These are phyloP conservation scores for Agrilus mali DNA, from an alignment of 2,888 invertebrate species.

Conservation along the genomic window DNA sequence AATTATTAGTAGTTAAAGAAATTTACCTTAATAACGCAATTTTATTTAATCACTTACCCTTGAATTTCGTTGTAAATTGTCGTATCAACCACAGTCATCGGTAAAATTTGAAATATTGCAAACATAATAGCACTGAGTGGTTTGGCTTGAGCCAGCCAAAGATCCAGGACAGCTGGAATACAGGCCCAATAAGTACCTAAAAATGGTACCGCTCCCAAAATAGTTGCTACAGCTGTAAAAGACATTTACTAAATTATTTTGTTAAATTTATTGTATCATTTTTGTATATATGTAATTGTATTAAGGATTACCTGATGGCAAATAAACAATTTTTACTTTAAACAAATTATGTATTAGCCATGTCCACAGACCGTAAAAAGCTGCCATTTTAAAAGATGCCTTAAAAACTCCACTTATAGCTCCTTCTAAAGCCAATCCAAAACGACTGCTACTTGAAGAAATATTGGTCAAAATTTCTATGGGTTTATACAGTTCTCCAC, in stretches of 20 bases:
- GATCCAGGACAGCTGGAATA: conserved; percentile 84
- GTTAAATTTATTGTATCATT: background rate
- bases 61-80: conserved; percentile 96
- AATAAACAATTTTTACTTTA: conserved; percentile 86
- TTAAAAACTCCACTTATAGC: conserved; percentile 90
- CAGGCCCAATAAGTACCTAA: conserved; percentile 93
- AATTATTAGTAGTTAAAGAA: too few species aligned
- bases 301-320: conserved; percentile 63
- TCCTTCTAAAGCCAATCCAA: conserved; percentile 73
- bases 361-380: conserved; percentile 96
- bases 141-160: conserved; percentile 86
- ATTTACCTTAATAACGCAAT: too few species aligned
- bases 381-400: conserved; percentile 92
- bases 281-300: background rate
- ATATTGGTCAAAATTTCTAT: conserved; percentile 75
- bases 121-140: conserved; percentile 70
- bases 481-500: conserved; percentile 80
- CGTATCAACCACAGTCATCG: conserved; percentile 85
- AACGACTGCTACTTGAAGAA: conserved; percentile 66
- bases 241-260: conserved; percentile 5
- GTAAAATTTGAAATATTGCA: conserved; percentile 74
- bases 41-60: conserved; percentile 49
- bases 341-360: conserved; percentile 95
- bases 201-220: conserved; percentile 92
- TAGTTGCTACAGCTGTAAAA: conserved; percentile 68